Evolutionary conservation across 2,113 vertebrate species (phyloP).

Genomic region (Dipodomys merriami): DNA sequence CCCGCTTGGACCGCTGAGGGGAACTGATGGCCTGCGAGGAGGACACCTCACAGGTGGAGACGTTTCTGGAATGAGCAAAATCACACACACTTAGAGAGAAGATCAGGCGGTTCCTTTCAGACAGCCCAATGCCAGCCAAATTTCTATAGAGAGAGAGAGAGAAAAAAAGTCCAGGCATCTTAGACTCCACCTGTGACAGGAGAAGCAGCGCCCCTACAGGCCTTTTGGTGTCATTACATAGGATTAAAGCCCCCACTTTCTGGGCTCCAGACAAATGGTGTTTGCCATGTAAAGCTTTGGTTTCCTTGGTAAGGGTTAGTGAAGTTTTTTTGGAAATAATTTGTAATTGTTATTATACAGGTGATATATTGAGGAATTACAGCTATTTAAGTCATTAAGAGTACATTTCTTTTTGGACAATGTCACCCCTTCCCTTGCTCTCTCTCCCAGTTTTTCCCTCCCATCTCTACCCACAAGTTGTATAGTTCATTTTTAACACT

Average conservation of each 20-base stretch:
- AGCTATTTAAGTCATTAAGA: too few species aligned
- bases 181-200: background rate
- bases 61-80: constrained; percentile 86
- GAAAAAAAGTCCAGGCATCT: too few species aligned
- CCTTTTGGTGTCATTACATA: background rate
- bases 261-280: background rate
- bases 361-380: too few species aligned
- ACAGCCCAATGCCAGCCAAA: background rate
- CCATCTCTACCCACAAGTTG: too few species aligned
- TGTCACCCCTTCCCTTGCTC: too few species aligned
- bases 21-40: constrained; percentile 94
- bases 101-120: background rate
- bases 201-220: rapidly evolving
- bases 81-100: background rate
- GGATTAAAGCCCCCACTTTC: background rate
- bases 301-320: background rate
- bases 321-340: too few species aligned
- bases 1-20: constrained; percentile 96
- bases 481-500: too few species aligned
- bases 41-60: constrained; percentile 94
- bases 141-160: too few species aligned
- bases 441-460: too few species aligned
- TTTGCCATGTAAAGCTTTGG: background rate
- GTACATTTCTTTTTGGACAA: too few species aligned
- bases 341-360: too few species aligned